Base-by-base conservation (phyloP, 1,140 invertebrate genomes). In the Drosophila dunni region DNA sequence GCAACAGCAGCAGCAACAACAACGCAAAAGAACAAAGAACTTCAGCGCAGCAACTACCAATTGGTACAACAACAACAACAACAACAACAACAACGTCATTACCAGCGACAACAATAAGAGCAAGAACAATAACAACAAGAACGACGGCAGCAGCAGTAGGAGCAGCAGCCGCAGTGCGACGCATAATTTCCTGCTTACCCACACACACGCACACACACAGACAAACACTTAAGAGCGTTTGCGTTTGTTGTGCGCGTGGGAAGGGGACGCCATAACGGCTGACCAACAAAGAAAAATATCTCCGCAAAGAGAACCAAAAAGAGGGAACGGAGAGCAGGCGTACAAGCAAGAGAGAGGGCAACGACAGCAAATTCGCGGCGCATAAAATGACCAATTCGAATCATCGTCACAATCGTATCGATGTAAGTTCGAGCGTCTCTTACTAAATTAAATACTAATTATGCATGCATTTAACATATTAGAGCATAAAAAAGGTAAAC, bases 361-460 rank as follows among this genome's bases (percentile, higher is more conserved):
- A 75, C 68, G 84, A 79, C 81, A 64, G 68, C 66, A 69, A 29
- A 78, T 69, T 77, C 69, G 78, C 72, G 63, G 64, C 71, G 79
- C 83, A 70, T 80, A 88, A 89, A 89, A 88, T 88, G 84, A 84
- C 84, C 84, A 89, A 89, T 78, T 84, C 85, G 67, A 81, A 86
- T 71, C 84, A 86, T 70, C 79, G 79, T 69, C 74, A 80, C 75
- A 74, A 81, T 73, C 80, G 84, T 75, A 75, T 75, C 58, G 84
- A 89, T 73, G 84, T 89, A 84, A 89, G 84, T 89, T 1, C 17
- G 45, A 53, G 2, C 38, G 3, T 42, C 24, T 53, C 56, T 38
- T 38, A 48, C 24, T 42, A 11, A 50, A 51, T 36, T 51, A 63
- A 40, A 48, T 36, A 53, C 40, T 20, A 51, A 51, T 63, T 63